Evolutionary conservation across 2,888 invertebrate species (phyloP), one percentile per base, ranked within the genome.

Genomic region (Eupithecia exiguata): DNA sequence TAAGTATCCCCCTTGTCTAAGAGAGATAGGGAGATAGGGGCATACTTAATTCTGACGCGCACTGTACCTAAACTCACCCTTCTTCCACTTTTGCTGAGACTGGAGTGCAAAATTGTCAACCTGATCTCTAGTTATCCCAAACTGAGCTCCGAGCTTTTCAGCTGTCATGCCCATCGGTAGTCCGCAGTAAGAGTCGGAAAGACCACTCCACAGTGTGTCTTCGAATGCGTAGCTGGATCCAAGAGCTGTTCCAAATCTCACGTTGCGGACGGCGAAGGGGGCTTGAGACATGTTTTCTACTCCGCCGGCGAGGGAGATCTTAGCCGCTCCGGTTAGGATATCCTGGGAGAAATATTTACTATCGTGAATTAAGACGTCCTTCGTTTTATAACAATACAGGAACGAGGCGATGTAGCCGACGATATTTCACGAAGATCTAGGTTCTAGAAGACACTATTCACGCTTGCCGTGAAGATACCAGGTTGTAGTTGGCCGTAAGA

Each of bases 141-240:
- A 98, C 89, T 98, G 96, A 0, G 87, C 93, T 0, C 98, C 98
- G 67, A 99, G 95, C 88, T 98, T 99, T 93, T 99, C 99, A 0
- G 99, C 99, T 0, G 99, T 99, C 86, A 99, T 91, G 3, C 98
- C 99, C 99, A 99, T 99, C 0, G 99, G 98, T 49, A 98, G 94
- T 78, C 98, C 97, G 87, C 98, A 98, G 90, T 98, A 97, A 0
- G 96, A 95, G 88, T 99, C 99, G 0, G 97, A 97, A 1, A 99
- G 95, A 0, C 94, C 94, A 0, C 96, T 94, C 99, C 99, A 99
- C 18, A 99, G 92, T 0, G 97, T 95, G 91, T 99, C 99, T 89
- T 99, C 99, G 80, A 99, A 95, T 79, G 96, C 95, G 72, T 96
- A 95, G 81, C 96, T 96, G 35, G 93, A 91, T 0, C 99, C 99